Evolutionary conservation across 1,140 invertebrate genomes (phyloP).

Genomic region (Drosophila sechellia): DNA sequence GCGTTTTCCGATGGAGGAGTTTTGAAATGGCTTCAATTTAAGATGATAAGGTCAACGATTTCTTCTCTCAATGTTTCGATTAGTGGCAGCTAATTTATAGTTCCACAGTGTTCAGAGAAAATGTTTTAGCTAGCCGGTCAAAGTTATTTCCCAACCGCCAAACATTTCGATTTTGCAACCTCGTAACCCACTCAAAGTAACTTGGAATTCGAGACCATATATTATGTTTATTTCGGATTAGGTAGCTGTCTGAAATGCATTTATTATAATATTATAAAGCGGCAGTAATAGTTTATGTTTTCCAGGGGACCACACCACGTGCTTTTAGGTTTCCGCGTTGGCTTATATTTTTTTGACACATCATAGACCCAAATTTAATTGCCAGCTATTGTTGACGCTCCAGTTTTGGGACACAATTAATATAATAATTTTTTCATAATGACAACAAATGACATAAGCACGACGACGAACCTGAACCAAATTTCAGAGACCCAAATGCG

Average conservation of each 20-base stretch:
- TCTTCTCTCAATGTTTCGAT: neutral
- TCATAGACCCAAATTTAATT: constrained; percentile 43
- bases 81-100: neutral
- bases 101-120: neutral
- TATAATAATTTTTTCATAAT: constrained; percentile 75
- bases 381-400: constrained; percentile 47
- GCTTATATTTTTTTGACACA: constrained; percentile 34
- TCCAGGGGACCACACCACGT: constrained; percentile 39
- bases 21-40: constrained; percentile 10
- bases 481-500: constrained; percentile 46
- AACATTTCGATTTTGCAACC: constrained; percentile 37
- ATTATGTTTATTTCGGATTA: constrained; percentile 54
- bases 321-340: constrained; percentile 23
- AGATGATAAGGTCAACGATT: constrained; percentile 10
- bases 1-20: neutral
- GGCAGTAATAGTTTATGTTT: constrained; percentile 53
- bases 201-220: constrained; percentile 38
- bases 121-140: neutral
- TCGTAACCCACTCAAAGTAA: constrained; percentile 20
- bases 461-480: constrained; percentile 72
- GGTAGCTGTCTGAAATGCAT: constrained; percentile 48
- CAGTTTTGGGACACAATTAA: constrained; percentile 62
- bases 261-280: constrained; percentile 53
- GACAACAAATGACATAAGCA: constrained; percentile 71
- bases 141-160: constrained; percentile 2